Evolutionary conservation across 2,113 vertebrate genomes (phyloP).

Genomic region (Otus sunia): DNA sequence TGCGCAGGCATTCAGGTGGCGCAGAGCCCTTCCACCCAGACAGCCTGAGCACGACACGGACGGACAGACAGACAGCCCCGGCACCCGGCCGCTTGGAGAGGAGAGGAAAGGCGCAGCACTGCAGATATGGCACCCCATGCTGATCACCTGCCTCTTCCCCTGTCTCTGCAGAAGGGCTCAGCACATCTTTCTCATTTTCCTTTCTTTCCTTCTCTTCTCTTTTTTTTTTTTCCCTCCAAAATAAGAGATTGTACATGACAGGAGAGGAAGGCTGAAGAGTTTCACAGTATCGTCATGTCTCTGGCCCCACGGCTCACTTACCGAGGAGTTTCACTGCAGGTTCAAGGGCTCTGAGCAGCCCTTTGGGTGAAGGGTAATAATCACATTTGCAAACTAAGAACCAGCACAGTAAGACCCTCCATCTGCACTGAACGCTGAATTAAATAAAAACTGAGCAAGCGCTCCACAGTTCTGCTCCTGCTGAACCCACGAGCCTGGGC

Average conservation of each 20-base stretch:
- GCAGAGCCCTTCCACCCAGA: neutral
- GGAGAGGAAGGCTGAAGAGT: neutral
- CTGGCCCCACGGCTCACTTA: neutral
- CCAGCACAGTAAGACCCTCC: neutral
- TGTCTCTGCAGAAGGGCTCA: neutral
- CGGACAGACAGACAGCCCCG: neutral
- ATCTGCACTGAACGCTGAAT: neutral
- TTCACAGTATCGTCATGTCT: neutral
- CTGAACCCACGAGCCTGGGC: accelerated
- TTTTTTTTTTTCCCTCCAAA: neutral
- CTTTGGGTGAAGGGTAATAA: neutral
- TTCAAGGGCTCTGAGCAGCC: neutral
- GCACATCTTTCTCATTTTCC: neutral
- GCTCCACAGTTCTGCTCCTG: neutral
- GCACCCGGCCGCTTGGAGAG: neutral
- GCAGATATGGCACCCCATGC: neutral
- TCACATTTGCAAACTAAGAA: neutral
- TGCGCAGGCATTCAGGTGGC: neutral
- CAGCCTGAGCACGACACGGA: neutral
- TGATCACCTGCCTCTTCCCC: neutral
- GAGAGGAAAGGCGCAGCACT: neutral
- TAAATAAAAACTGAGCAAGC: neutral
- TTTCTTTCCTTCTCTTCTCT: neutral
- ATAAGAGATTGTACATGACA: neutral
- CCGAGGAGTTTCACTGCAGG: neutral